These are phyloP conservation scores for Hippoglossus hippoglossus DNA, from an alignment of 2,797 vertebrate genomes.

Conservation along the genomic window DNA sequence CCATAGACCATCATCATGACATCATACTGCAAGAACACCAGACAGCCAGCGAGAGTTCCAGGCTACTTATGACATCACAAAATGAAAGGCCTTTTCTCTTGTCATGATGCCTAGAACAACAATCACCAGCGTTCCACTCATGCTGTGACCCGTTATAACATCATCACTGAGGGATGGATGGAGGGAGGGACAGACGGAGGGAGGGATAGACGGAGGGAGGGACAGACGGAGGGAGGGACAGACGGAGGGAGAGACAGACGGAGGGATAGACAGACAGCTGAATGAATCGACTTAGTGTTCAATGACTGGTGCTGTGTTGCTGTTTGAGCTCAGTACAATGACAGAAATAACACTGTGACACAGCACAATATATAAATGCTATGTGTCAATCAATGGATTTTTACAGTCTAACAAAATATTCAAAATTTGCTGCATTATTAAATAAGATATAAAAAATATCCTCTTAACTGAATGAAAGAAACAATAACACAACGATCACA, in stretches of 20 bases:
- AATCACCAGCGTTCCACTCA: not conserved
- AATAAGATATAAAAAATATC: too few species aligned
- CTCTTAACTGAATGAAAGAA: too few species aligned
- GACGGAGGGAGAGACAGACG: not conserved
- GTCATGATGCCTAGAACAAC: not conserved
- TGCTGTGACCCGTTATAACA: constrained; percentile 5
- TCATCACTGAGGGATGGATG: constrained; percentile 21
- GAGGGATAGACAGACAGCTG: not conserved
- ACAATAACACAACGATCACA: too few species aligned
- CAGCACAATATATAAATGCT: too few species aligned
- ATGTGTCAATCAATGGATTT: not conserved
- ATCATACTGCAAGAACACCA: constrained; percentile 6
- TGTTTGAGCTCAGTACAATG: not conserved
- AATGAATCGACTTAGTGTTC: constrained; percentile 17
- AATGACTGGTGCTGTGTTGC: not conserved
- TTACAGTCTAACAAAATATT: too few species aligned
- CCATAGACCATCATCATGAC: not conserved
- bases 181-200: too few species aligned
- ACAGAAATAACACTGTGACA: too few species aligned
- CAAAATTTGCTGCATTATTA: too few species aligned
- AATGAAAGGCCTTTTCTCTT: not conserved
- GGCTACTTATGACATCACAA: constrained; percentile 2
- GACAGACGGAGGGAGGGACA: not conserved
- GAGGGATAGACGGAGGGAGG: not conserved
- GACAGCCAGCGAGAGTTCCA: not conserved